Evolutionary conservation across 2,888 invertebrate species (phyloP), one percentile per base, ranked within the genome.

Genomic region (Oxycera nigricornis): DNA sequence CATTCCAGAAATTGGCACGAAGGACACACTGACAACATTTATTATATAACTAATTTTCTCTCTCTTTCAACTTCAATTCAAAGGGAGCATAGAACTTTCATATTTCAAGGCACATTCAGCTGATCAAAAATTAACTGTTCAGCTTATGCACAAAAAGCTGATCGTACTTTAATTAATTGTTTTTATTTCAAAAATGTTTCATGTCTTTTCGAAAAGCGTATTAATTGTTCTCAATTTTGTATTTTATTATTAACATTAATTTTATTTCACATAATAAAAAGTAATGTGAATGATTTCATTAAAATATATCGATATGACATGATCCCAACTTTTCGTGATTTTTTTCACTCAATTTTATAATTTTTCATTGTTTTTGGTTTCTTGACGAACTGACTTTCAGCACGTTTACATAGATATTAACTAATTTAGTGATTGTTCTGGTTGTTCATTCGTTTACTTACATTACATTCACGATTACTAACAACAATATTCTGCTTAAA

Each of bases 121-220:
- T 24, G 55, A 55, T 6, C 20, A 55, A 55, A 55, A n/a, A 55
- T 24, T n/a, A n/a, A 17, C 55, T 22, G 55, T 22, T 24, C 55
- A 14, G 55, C 55, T 24, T 20, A 24, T 55, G 55, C 55, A 24
- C 55, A 24, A 20, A 24, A 24, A 24, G 20, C 55, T 55, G 24
- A 55, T 46, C 3, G 46, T 46, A 46, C 11, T 3, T 46, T 7
- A 7, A 7, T 46, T 55, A 22, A 22, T 22, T 26, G 22, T 55
- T 22, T 55, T 3, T 55, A 11, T 57, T 57, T 6, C 28, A 61
- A 61, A 61, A 61, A 61, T n/a, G n/a, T 35, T 24, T 61, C 61
- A 61, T 61, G 61, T 61, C 61, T 61, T 61, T 61, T 61, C 11
- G 35, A 31, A 35, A 61, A 61, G 61, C 61, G 61, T 61, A 61